Base-by-base conservation (phyloP, 1,140 invertebrate species). In the Hypothenemus hampei region DNA sequence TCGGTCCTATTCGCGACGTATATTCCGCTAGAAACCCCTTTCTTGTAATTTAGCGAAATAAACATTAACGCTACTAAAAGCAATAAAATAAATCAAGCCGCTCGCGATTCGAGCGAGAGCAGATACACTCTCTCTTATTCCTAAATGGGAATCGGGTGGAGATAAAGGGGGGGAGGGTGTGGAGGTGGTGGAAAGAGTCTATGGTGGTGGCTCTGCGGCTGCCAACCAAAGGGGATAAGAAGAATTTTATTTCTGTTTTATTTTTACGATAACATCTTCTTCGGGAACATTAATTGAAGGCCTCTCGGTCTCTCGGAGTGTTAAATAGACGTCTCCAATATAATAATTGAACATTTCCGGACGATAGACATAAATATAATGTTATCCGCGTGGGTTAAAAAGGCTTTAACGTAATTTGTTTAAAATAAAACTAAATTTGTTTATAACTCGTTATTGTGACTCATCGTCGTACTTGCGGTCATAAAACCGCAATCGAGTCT, bases 11-110 rank as follows among this genome's bases (percentile, higher is more conserved):
- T 36, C 52, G 35, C 47, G 41, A 40, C 44, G 33, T 55, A 47
- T 55, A 47, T 31, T 31, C n/a, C 44, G 44, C 43, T 68, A 62
- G 62, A 69, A 68, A 69, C 68, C 68, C 68, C 65, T 69, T 69
- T 68, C 66, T 68, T 69, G 68, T 69, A 69, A 68, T 69, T 69
- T 68, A 69, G 58, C 60, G 68, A 68, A 69, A 69, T 69, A 69
- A 69, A 69, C 68, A 69, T 69, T 69, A 69, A 68, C 68, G 66
- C 64, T 69, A 68, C 68, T 69, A 67, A 69, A 68, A 64, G 68
- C 66, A 69, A 69, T 69, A 69, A 69, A 68, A 69, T 69, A 69
- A 69, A 69, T 69, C 68, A 69, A 68, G 60, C 62, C 57, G n/a
- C n/a, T n/a, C n/a, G 58, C 61, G 63, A 65, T 51, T 62, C 60